phyloP scores from a whole-genome alignment of 2,888 invertebrate genomes.

The Drosophila suboccidentalis region DNA sequence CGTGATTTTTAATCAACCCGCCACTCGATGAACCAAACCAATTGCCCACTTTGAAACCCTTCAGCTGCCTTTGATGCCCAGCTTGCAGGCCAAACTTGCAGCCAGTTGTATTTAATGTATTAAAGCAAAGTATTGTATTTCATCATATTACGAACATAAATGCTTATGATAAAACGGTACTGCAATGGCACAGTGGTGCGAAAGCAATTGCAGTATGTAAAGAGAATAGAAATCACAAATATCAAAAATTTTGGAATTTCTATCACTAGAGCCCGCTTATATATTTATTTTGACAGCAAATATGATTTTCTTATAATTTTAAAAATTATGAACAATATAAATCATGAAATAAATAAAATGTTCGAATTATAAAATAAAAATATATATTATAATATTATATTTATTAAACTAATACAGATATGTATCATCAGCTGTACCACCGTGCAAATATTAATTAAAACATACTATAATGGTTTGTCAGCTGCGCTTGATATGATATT shows the following conservation, averaged over 20 bases:
- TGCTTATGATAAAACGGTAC: slow-evolving; percentile 30
- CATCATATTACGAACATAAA: slow-evolving; percentile 47
- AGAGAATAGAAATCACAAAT: too few species aligned
- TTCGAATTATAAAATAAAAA: too few species aligned
- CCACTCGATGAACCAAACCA: slow-evolving; percentile 32
- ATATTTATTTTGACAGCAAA: too few species aligned
- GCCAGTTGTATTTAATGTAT: slow-evolving; percentile 48
- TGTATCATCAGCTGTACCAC: slow-evolving; percentile 13
- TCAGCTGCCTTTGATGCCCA: slow-evolving; percentile 22
- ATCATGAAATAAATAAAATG: not conserved
- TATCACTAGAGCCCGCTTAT: too few species aligned
- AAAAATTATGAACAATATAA: too few species aligned
- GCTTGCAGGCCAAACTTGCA: too few species aligned
- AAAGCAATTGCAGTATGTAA: not conserved
- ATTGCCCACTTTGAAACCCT: slow-evolving; percentile 5
- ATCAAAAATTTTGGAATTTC: not conserved
- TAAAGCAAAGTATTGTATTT: slow-evolving; percentile 59
- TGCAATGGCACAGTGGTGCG: slow-evolving; percentile 35
- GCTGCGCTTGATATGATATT: slow-evolving; percentile 44
- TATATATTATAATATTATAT: too few species aligned
- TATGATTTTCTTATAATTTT: too few species aligned
- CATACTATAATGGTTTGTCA: slow-evolving; percentile 46
- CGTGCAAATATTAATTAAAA: slow-evolving; percentile 54
- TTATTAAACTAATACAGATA: not conserved
- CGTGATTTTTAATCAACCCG: slow-evolving; percentile 72